phyloP scores from a whole-genome alignment of 2,888 invertebrate species.

The Linhomoeus sp. region DNA sequence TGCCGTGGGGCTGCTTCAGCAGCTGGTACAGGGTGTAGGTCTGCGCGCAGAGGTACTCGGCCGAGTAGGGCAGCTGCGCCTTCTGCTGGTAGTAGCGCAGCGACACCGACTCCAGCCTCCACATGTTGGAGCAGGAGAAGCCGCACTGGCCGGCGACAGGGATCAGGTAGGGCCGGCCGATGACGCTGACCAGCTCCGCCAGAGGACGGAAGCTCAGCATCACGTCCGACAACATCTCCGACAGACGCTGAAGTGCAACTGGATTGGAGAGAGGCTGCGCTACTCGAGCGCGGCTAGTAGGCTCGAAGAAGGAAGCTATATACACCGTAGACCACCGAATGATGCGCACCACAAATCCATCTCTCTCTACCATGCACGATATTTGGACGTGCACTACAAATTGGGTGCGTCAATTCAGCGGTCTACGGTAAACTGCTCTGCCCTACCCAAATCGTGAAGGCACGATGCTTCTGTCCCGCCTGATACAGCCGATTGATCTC shows the following conservation, averaged over 20 bases:
- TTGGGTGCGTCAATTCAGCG: background rate
- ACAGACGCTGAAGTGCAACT: constrained; percentile 47
- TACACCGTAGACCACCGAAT: background rate
- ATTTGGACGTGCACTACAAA: no score
- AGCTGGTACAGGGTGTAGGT: constrained; percentile 1
- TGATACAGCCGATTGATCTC: constrained; percentile 54
- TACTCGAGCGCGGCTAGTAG: background rate
- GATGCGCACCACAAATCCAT: constrained; percentile 9
- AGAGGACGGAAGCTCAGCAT: constrained; percentile 77
- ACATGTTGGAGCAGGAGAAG: constrained; percentile 74
- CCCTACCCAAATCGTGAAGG: constrained; percentile 84
- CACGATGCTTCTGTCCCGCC: constrained; percentile 53
- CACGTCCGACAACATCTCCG: constrained; percentile 61
- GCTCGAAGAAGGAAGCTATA: constrained; percentile 1
- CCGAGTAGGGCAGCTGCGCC: constrained; percentile 63
- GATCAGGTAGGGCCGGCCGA: constrained; percentile 63
- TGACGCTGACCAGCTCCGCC: constrained; percentile 85
- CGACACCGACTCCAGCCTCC: constrained; percentile 73
- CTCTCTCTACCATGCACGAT: no score
- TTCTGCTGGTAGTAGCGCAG: constrained; percentile 44
- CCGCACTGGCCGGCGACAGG: constrained; percentile 58
- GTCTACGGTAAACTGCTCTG: background rate
- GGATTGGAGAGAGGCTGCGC: constrained; percentile 5
- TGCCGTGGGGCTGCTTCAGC: constrained; percentile 1
- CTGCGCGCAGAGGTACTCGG: constrained; percentile 3